Evolutionary conservation across 53 echinoderm and acorn worm genomes (phyloP).

Genomic region (Temnopleurus reevesii): DNA sequence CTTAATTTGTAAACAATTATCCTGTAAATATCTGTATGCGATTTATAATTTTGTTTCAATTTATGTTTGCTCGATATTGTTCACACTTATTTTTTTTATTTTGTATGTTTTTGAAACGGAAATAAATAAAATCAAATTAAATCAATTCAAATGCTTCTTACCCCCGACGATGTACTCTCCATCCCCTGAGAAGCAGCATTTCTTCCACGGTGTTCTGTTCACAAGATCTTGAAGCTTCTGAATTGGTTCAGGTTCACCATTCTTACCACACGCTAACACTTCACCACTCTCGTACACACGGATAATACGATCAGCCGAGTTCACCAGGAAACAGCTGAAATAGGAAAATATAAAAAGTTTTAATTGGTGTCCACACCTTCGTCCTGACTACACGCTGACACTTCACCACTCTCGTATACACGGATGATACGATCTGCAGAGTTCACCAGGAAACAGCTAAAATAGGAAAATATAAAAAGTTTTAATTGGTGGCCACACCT

Average conservation of each 20-base stretch:
- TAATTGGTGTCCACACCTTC: not conserved
- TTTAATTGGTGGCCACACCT: not conserved
- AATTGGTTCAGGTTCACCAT: conserved; percentile 97
- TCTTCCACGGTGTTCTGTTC: conserved; percentile 99
- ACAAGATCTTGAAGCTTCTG: conserved; percentile 98
- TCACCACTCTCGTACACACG: conserved; percentile 96
- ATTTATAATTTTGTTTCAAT: too few relatives aligned
- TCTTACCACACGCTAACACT: conserved; percentile 90
- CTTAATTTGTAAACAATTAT: too few relatives aligned
- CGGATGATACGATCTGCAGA: conserved; percentile 91
- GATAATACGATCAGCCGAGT: conserved; percentile 95
- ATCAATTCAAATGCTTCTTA: too few relatives aligned
- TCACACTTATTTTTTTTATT: too few relatives aligned
- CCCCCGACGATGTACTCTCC: conserved; percentile 99
- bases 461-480: not conserved
- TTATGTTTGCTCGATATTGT: too few relatives aligned
- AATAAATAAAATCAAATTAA: too few relatives aligned
- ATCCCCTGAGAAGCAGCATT: conserved; percentile 99
- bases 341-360: not conserved
- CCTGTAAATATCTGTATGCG: too few relatives aligned
- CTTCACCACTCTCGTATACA: conserved; percentile 88
- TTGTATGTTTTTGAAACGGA: too few relatives aligned
- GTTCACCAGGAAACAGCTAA: conserved; percentile 89
- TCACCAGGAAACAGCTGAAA: conserved; percentile 90
- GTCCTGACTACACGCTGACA: conserved; percentile 78